Base-by-base conservation (phyloP, 2,888 invertebrate genomes). In the Deilephila porcellus region DNA sequence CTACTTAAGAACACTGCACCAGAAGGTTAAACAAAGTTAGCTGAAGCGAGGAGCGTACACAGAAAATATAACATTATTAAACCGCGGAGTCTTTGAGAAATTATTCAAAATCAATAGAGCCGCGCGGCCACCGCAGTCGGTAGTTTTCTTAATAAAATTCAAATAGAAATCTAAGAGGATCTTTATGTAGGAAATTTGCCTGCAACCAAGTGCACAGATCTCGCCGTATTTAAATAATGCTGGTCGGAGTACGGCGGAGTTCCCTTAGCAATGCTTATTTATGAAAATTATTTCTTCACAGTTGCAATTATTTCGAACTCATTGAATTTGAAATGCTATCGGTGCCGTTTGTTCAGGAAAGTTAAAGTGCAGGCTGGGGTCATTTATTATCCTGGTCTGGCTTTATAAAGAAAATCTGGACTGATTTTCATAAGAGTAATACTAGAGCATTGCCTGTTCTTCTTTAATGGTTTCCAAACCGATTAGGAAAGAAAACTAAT, bases 131-230 rank as follows among this genome's bases (percentile, higher is more conserved):
- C 52, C 7, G 45, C 52, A 52, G 67, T 67, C 67, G 11, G 67
- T 67, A 67, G 52, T 67, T 67, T 52, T 52, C 67, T 67, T 67
- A 67, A 67, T 67, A 67, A 67, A 67, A 67, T 52, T 67, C 67
- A 67, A 67, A 67, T 52, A 67, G 52, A 67, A 52, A 67, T 67
- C 67, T 67, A 67, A 67, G 67, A 67, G 67, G 67, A 64, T 64
- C 64, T 67, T 67, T 52, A 25, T 67, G 67, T 52, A 37, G 67
- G 25, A 67, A 67, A 67, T 67, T 67, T 67, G 60, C 71, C 60
- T 71, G 71, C 71, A 71, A 5, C 71, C 32, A 71, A 71, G 60
- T 67, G 67, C 60, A 71, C 60, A 37, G 60, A 60, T 25, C 67
- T 45, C 19, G 20, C 5, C 25, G 25, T 71, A 71, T 71, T 71